Evolutionary conservation across 2,797 vertebrate species (phyloP).

Genomic region (Anguilla megastoma): DNA sequence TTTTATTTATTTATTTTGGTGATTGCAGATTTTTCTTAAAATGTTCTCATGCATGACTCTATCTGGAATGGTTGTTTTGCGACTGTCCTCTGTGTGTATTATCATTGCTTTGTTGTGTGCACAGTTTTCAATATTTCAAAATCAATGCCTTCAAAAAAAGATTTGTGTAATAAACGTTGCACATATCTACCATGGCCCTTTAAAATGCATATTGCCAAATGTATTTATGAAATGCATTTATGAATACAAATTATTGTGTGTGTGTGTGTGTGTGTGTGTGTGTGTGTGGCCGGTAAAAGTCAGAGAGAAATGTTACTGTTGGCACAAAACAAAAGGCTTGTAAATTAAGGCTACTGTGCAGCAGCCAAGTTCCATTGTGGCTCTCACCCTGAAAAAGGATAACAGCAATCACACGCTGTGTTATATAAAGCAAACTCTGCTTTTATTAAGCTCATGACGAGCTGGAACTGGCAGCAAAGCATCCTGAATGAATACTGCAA

Average conservation of each 20-base stretch:
- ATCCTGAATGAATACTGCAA: not conserved
- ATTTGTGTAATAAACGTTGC: slow-evolving; percentile 57
- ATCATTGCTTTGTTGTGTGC: slow-evolving; percentile 28
- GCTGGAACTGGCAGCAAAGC: not conserved
- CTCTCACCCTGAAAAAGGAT: not conserved
- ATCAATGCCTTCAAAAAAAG: slow-evolving; percentile 42
- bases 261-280: slow-evolving; percentile 67
- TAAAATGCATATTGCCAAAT: slow-evolving; percentile 70
- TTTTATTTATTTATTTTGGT: not conserved
- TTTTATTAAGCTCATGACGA: not conserved
- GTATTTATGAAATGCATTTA: slow-evolving; percentile 69
- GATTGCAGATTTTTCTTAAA: not conserved
- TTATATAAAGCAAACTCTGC: not conserved
- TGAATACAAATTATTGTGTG: slow-evolving; percentile 51
- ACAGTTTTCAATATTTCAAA: slow-evolving; percentile 19
- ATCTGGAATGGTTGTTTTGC: slow-evolving; percentile 14
- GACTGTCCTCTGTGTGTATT: slow-evolving; percentile 13
- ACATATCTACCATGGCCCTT: slow-evolving; percentile 58
- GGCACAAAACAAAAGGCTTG: not conserved
- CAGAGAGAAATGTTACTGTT: not conserved
- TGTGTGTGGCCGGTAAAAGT: not conserved
- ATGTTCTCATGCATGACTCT: slow-evolving; percentile 2
- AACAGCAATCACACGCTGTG: not conserved
- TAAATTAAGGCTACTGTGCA: not conserved
- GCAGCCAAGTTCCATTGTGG: not conserved